phyloP scores from a whole-genome alignment of 2,113 vertebrate species.

The Addax nasomaculatus region DNA sequence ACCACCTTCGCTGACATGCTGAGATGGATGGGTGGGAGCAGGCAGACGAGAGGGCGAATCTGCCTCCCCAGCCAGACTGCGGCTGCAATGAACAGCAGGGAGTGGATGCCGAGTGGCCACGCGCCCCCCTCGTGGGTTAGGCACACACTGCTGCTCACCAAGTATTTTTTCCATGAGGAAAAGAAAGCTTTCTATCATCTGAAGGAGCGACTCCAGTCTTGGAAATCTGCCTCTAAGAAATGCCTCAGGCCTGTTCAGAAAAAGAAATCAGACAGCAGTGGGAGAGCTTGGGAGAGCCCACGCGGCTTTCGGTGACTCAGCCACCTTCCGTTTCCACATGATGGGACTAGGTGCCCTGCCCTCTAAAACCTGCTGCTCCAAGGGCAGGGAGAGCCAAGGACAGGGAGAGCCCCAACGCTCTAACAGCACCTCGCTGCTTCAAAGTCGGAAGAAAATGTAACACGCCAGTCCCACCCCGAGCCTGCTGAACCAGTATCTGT shows the following conservation, averaged over 20 bases:
- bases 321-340: background rate
- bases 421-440: background rate
- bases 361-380: background rate
- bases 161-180: constrained; percentile 27
- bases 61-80: background rate
- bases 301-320: background rate
- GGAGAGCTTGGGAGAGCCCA: background rate
- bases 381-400: background rate
- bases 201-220: constrained; percentile 24
- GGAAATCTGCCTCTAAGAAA: constrained; percentile 43
- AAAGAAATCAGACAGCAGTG: constrained; percentile 21
- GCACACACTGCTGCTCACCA: constrained; percentile 16
- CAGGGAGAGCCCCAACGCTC: background rate
- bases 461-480: background rate
- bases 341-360: background rate
- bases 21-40: background rate
- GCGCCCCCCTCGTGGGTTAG: background rate
- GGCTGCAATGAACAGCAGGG: background rate
- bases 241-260: constrained; percentile 33
- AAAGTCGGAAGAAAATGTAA: background rate
- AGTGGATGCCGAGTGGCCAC: background rate
- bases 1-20: background rate
- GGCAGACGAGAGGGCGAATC: background rate
- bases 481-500: background rate
- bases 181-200: constrained; percentile 40